These are phyloP conservation scores for Palythoa grandiflora DNA, from an alignment of 92 coral and sea anemone genomes.

Conservation along the genomic window DNA sequence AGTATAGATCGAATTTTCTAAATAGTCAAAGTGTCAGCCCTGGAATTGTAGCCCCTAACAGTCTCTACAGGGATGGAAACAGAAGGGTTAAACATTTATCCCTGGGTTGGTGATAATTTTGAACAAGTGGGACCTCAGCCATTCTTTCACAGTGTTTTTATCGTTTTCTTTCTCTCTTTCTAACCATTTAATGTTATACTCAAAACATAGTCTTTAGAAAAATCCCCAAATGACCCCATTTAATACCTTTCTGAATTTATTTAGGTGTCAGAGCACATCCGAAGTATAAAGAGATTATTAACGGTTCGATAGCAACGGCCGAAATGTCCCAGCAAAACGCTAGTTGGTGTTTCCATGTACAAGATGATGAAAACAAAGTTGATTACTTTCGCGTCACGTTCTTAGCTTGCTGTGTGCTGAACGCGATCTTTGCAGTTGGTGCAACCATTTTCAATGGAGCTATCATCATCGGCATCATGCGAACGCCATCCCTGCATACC, in stretches of 20 bases:
- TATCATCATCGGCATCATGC: slow-evolving; percentile 15
- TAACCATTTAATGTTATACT: too few species aligned
- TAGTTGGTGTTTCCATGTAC: slow-evolving; percentile 2
- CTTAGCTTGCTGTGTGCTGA: slow-evolving; percentile 28
- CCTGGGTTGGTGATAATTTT: too few species aligned
- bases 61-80: too few species aligned
- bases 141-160: too few species aligned
- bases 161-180: too few species aligned
- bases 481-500: slow-evolving; percentile 23
- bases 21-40: too few species aligned
- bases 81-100: not conserved
- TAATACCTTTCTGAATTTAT: not conserved
- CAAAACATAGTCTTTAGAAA: too few species aligned
- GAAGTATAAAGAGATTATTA: not conserved
- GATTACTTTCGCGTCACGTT: slow-evolving; percentile 31
- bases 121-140: too few species aligned
- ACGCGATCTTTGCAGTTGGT: slow-evolving; percentile 26
- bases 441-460: slow-evolving; percentile 4
- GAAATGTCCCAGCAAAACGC: not conserved
- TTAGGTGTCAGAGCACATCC: not conserved
- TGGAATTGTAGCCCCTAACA: too few species aligned
- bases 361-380: not conserved
- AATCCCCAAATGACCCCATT: too few species aligned
- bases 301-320: not conserved
- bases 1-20: too few species aligned